A percentile compares a stretch with the other conserved stretches of the same genome.
Conservation (phyloP, 2,797 vertebrate species). For the Coregonus suidteri region DNA sequence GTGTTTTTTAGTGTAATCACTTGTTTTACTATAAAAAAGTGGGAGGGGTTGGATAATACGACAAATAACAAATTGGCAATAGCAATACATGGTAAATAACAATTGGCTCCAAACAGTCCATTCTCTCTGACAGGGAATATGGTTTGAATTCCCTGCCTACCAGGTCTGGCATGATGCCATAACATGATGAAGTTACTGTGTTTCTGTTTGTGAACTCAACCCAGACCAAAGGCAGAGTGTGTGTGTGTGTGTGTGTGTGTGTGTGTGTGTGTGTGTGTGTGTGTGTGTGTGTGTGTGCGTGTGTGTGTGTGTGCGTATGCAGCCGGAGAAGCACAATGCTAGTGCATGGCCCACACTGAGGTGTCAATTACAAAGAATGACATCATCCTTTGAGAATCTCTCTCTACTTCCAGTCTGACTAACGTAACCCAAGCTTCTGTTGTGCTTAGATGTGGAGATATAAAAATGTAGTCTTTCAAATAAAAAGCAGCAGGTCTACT, state of each 20-base stretch:
- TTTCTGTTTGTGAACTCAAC: not conserved
- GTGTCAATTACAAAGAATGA: conserved; percentile 33
- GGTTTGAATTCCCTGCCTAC: conserved; percentile 1
- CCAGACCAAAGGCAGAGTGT: not conserved
- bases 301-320: not conserved
- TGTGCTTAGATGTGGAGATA: not conserved
- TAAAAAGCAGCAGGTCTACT: not conserved
- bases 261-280: too few species aligned
- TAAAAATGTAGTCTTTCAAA: not conserved
- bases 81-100: too few species aligned
- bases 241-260: too few species aligned
- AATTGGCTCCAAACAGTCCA: not conserved
- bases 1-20: too few species aligned
- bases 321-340: conserved; percentile 22
- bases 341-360: conserved; percentile 25
- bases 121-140: not conserved
- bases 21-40: not conserved
- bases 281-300: too few species aligned
- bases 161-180: conserved; percentile 1
- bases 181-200: not conserved
- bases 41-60: not conserved
- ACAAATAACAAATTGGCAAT: not conserved
- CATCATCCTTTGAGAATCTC: conserved; percentile 28
- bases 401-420: conserved; percentile 18
- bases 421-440: conserved; percentile 18